Percentiles rank a stretch among this genome's conserved stretches.
phyloP scores from a whole-genome alignment of 2,113 vertebrate species.

The Cromileptes altivelis region DNA sequence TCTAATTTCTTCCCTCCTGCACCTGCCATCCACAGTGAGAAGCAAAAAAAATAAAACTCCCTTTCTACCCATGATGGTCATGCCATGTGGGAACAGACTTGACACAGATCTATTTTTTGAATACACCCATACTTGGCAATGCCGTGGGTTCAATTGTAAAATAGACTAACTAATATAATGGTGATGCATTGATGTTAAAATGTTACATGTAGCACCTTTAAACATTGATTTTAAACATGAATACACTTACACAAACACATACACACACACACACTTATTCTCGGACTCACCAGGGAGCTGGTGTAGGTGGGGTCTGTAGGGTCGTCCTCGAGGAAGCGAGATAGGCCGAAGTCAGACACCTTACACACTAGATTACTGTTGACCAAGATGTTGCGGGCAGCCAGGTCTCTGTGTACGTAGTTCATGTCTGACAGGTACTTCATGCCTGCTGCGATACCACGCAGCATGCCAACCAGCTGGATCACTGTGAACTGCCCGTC shows the following conservation, averaged over 20 bases:
- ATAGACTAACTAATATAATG: not conserved
- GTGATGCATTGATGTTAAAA: conserved; percentile 50
- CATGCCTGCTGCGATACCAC: conserved; percentile 96
- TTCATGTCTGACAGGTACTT: conserved; percentile 98
- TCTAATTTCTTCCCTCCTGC: not conserved
- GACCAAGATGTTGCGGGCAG: conserved; percentile 96
- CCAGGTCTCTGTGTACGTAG: conserved; percentile 96
- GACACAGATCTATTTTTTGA: conserved; percentile 27
- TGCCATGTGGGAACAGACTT: conserved; percentile 7
- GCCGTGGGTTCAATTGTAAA: not conserved
- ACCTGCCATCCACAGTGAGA: not conserved
- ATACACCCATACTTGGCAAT: not conserved
- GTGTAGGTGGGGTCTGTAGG: conserved; percentile 95
- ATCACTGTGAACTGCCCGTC: conserved; percentile 98
- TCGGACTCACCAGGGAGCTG: conserved; percentile 92
- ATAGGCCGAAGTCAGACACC: conserved; percentile 96
- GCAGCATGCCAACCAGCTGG: conserved; percentile 96
- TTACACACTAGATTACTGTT: conserved; percentile 99
- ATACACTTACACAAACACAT: conserved; percentile 15
- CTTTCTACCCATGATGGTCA: not conserved
- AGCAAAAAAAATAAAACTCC: not conserved
- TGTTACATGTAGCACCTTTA: conserved; percentile 24
- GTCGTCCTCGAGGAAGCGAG: conserved; percentile 96
- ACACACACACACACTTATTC: not conserved
- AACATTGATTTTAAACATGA: conserved; percentile 36